Evolutionary conservation across 2,888 invertebrate genomes (phyloP), one percentile per base, ranked within the genome.

Genomic region (Lithophane leautieri): DNA sequence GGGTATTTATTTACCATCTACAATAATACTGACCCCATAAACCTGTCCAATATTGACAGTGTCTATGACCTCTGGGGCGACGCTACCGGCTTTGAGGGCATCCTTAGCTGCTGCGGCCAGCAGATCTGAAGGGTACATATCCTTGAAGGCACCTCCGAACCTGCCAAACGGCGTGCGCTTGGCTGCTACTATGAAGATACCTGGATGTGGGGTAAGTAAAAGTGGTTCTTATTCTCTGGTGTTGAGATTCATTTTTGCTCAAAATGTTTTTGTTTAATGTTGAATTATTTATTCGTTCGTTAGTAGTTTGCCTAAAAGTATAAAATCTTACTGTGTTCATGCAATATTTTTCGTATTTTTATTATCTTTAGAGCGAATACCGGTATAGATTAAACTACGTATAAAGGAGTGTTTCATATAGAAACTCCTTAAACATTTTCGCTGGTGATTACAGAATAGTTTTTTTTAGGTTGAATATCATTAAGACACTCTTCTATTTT

Each of bases 101-200:
- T 98, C 98, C 89, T 98, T 98, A 0, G 98, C 97, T 1, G 98
- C 98, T 0, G 97, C 95, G 47, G 98, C 98, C 89, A 98, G 98
- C 73, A 99, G 94, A 74, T 98, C 98, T 0, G 98, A 97, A 7
- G 97, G 97, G 83, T 97, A 97, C 22, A 97, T 97, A 86, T 98
- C 98, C 47, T 97, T 97, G 81, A 98, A 97, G 89, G 97, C 97
- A 3, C 98, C 98, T 9, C 99, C 99, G 96, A 98, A 98, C 52
- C 99, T 98, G 66, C 99, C 99, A 94, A 99, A 99, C 11, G 99
- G 99, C 14, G 99, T 99, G 72, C 99, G 97, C 94, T 99, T 99
- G 0, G 99, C 99, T 86, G 98, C 99, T 84, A 99, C 99, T 94
- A 99, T 98, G 93, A 98, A 98, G 84, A 99, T 97, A 89, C 98